Evolutionary conservation across 2,888 invertebrate species (phyloP).

Genomic region (Apodemia mormo): DNA sequence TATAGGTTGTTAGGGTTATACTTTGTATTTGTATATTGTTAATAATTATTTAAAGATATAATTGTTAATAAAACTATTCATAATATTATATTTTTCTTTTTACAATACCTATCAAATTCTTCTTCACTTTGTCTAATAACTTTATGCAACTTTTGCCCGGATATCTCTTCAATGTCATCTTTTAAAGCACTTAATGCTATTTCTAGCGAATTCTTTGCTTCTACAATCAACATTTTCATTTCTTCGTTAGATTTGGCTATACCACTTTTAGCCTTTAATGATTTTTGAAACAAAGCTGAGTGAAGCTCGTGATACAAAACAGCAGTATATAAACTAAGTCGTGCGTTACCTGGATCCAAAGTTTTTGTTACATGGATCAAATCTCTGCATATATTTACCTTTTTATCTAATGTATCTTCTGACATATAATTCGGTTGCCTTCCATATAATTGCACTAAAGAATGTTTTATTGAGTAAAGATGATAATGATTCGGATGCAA

Average conservation of each 20-base stretch:
- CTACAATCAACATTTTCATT: constrained; percentile 60
- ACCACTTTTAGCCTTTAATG: constrained; percentile 63
- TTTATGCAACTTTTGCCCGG: constrained; percentile 76
- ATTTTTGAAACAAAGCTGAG: constrained; percentile 76
- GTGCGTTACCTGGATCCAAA: constrained; percentile 87
- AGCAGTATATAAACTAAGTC: constrained; percentile 88
- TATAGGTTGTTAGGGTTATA: constrained; percentile 25
- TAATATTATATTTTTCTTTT: constrained; percentile 29
- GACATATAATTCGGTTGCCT: constrained; percentile 84
- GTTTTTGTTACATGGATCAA: constrained; percentile 83
- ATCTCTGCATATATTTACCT: constrained; percentile 85
- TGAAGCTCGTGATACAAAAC: constrained; percentile 89
- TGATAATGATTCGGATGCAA: constrained; percentile 93
- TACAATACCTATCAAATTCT: constrained; percentile 27
- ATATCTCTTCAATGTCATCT: constrained; percentile 77
- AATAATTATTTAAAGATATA: not conserved
- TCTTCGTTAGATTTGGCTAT: constrained; percentile 53
- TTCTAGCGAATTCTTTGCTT: constrained; percentile 68
- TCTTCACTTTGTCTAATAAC: constrained; percentile 70
- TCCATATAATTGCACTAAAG: constrained; percentile 90
- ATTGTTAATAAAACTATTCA: constrained; percentile 35
- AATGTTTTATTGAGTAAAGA: constrained; percentile 90
- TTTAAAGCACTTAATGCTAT: constrained; percentile 70
- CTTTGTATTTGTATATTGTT: constrained; percentile 25
- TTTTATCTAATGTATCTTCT: constrained; percentile 83